Evolutionary conservation across 1,140 invertebrate genomes (phyloP).

Genomic region (Drosophila fuyamai): DNA sequence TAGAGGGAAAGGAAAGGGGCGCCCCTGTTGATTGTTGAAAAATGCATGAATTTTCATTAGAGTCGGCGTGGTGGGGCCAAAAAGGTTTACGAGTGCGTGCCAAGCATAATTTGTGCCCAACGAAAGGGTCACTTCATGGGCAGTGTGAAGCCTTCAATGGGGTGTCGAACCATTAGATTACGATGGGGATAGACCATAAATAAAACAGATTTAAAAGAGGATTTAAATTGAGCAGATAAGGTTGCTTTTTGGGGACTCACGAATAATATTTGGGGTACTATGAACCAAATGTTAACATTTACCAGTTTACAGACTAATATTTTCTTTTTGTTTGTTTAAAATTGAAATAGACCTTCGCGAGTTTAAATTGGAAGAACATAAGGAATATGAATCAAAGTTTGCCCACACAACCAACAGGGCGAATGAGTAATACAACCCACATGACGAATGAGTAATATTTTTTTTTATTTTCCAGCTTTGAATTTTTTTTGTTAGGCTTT

Average conservation of each 20-base stretch:
- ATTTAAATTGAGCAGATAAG: constrained; percentile 1
- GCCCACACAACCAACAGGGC: no score
- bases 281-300: neutral
- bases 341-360: no score
- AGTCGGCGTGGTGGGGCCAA: constrained; percentile 10
- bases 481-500: no score
- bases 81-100: constrained; percentile 41
- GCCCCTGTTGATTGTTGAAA: constrained; percentile 55
- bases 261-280: neutral
- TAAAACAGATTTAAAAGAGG: constrained; percentile 19
- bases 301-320: no score
- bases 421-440: no score
- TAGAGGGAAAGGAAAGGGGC: constrained; percentile 15
- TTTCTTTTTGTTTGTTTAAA: neutral
- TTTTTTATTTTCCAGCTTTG: no score
- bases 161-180: constrained; percentile 6
- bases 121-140: constrained; percentile 25
- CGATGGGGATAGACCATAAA: constrained; percentile 18
- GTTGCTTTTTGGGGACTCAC: neutral
- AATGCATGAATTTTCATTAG: constrained; percentile 72
- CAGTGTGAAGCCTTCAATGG: constrained; percentile 21
- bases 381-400: no score
- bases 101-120: constrained; percentile 41
- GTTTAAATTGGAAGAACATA: no score
- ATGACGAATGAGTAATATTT: no score